A percentile compares a stretch with the other conserved stretches of the same genome.
These are phyloP conservation scores for Harlomillsia oculata DNA, from an alignment of 1,140 invertebrate species.

Conservation along the genomic window DNA sequence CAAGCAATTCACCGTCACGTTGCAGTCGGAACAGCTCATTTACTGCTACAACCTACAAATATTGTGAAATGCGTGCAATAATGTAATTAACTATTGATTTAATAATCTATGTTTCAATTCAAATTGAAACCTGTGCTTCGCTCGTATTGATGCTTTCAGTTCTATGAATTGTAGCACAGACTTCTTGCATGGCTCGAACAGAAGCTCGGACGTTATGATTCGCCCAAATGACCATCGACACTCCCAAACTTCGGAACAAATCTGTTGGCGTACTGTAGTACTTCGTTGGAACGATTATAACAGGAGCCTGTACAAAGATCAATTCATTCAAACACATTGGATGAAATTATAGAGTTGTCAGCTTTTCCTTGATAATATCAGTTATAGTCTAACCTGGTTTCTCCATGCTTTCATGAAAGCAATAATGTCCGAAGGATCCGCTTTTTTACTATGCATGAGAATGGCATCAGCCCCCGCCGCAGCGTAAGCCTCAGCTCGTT, in stretches of 20 bases:
- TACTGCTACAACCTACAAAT: slow-evolving; percentile 40
- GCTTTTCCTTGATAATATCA: not conserved
- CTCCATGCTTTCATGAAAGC: slow-evolving; percentile 45
- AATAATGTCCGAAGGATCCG: slow-evolving; percentile 43
- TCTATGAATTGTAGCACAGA: slow-evolving; percentile 39
- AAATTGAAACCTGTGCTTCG: slow-evolving; percentile 43
- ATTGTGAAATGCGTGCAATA: not conserved
- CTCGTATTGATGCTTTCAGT: slow-evolving; percentile 40
- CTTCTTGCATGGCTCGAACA: slow-evolving; percentile 42
- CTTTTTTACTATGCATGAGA: slow-evolving; percentile 45
- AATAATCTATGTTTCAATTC: not conserved
- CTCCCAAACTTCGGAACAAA: slow-evolving; percentile 40
- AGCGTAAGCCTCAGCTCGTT: slow-evolving; percentile 43
- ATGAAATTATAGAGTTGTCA: slow-evolving; percentile 3
- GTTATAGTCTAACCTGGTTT: slow-evolving; percentile 37
- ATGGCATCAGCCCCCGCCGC: slow-evolving; percentile 45
- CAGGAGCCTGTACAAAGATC: slow-evolving; percentile 40
- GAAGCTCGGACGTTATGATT: slow-evolving; percentile 44
- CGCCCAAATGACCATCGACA: slow-evolving; percentile 45
- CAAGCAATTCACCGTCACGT: slow-evolving; percentile 41
- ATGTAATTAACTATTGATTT: not conserved
- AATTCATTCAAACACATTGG: not conserved
- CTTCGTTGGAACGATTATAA: slow-evolving; percentile 45
- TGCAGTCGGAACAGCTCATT: slow-evolving; percentile 45
- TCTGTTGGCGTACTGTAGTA: slow-evolving; percentile 44